Base-by-base conservation (phyloP, 2,113 vertebrate species). In the Mormoops blainvillei region DNA sequence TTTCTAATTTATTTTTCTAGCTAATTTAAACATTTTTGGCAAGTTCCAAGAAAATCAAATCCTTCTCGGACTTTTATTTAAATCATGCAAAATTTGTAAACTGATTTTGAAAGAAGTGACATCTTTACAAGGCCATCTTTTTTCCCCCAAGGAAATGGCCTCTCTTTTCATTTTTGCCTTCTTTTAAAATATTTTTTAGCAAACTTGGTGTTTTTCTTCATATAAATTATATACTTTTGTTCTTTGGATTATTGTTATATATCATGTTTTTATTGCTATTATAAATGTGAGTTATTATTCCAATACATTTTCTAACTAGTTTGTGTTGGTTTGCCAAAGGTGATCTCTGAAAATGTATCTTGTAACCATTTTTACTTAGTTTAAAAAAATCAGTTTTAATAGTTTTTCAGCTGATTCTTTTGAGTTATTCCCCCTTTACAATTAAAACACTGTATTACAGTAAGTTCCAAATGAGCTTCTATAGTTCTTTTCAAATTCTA, bases 331-430 rank as follows among this genome's bases (percentile, higher is more conserved):
- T 82, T 80, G 65, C 36, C 5, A 87, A 71, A 65, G 50, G 52
- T 92, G 70, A 80, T 88, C 83, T 94, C 91, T 43, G 11, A 96
- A 68, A 85, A 91, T 77, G 7, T 77, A 94, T 20, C 14, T 88
- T 92, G 45, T 90, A 97, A 94, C 54, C 2, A 43, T 85, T 95
- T 96, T 94, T 96, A 93, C 81, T 63, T 61, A 95, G 41, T 28
- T 50, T 61, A 43, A 80, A 94, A 95, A 95, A 83, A 70, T 88
- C 90, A 87, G 94, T 96, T 95, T 43, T 77, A 90, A 92, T 54
- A 58, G n/a, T 54, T 86, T 93, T 92, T 82, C 28, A 92, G 45
- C 45, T 90, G 38, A 90, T 91, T 96, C 48, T 96, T 61, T 87
- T 71, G 33, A 84, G 45, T 90, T 67, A 87, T 31, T 95, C 20